Percentiles rank a stretch among this genome's conserved stretches.
These are phyloP conservation scores for Ferrisia virgata DNA, from an alignment of 2,888 invertebrate genomes.

Conservation along the genomic window DNA sequence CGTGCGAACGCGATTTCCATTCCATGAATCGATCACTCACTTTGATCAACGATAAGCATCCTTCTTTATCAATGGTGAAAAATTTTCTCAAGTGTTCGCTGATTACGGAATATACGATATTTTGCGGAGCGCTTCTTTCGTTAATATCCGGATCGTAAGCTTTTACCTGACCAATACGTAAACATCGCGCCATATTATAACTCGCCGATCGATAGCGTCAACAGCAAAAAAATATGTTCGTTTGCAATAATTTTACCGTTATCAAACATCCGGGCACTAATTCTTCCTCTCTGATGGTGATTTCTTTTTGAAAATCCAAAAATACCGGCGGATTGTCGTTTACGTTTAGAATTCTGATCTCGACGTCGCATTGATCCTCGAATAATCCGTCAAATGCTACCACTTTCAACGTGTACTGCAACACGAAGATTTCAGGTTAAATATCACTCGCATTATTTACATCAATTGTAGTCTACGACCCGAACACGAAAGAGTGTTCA, in stretches of 20 bases:
- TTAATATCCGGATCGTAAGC: conserved; percentile 85
- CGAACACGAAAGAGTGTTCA: neutral
- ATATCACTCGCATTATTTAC: too few relatives aligned
- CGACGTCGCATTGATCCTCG: conserved; percentile 77
- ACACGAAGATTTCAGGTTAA: conserved; percentile 46
- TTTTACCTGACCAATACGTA: conserved; percentile 55
- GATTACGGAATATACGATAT: conserved; percentile 72
- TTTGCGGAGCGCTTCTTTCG: conserved; percentile 70
- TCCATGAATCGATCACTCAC: conserved; percentile 50
- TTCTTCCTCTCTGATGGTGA: conserved; percentile 72
- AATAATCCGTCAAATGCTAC: conserved; percentile 80
- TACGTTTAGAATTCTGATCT: conserved; percentile 81
- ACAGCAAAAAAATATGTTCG: too few relatives aligned
- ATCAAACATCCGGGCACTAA: conserved; percentile 68
- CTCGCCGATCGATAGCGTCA: too few relatives aligned
- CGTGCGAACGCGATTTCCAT: too few relatives aligned
- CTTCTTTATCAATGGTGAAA: conserved; percentile 69
- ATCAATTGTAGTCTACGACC: neutral
- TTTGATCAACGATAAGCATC: conserved; percentile 70
- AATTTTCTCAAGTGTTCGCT: conserved; percentile 69
- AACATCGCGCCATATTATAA: too few relatives aligned
- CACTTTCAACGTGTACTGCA: conserved; percentile 76
- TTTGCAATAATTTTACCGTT: conserved; percentile 58
- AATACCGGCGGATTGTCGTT: conserved; percentile 92
- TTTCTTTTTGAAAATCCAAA: conserved; percentile 65